Percentiles rank a stretch among this genome's conserved stretches.
Conservation (phyloP, 2,113 vertebrate genomes). For the Xiphophorus maculatus region DNA sequence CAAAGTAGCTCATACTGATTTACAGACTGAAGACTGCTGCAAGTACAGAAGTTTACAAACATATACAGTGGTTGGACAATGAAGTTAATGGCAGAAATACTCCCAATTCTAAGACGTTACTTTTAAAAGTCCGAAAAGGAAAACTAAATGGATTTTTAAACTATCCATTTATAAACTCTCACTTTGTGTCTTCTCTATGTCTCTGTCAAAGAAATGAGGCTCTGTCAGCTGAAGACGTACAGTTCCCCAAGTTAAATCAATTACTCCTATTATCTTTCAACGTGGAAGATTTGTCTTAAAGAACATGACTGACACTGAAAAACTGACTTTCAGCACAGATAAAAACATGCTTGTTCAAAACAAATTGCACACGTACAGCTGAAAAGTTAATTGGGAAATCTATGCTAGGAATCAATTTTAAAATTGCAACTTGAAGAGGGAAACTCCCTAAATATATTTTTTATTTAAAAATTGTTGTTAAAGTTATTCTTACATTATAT, state of each 20-base stretch:
- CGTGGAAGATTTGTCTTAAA: constrained; percentile 45
- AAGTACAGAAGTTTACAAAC: background rate
- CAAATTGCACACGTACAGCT: background rate
- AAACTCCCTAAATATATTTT: background rate
- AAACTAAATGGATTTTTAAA: background rate
- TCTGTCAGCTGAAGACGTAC: constrained; percentile 10
- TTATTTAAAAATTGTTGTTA: background rate
- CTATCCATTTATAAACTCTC: background rate
- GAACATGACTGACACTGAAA: constrained; percentile 55
- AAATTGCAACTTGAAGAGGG: background rate
- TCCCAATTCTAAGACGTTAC: background rate
- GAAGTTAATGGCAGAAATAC: background rate
- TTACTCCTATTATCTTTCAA: constrained; percentile 38
- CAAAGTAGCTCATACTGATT: background rate
- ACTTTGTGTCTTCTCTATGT: constrained; percentile 7
- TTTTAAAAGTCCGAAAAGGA: background rate
- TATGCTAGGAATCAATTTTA: background rate
- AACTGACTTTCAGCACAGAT: constrained; percentile 40
- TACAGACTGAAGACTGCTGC: background rate
- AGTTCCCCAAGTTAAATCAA: constrained; percentile 36
- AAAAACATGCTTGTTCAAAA: constrained; percentile 31
- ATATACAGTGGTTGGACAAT: background rate
- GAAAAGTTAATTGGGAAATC: background rate
- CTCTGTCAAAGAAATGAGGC: constrained; percentile 14
- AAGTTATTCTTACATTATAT: background rate